Base-by-base conservation (phyloP, 35 echinoderm and acorn worm genomes). In the Anneissia japonica region DNA sequence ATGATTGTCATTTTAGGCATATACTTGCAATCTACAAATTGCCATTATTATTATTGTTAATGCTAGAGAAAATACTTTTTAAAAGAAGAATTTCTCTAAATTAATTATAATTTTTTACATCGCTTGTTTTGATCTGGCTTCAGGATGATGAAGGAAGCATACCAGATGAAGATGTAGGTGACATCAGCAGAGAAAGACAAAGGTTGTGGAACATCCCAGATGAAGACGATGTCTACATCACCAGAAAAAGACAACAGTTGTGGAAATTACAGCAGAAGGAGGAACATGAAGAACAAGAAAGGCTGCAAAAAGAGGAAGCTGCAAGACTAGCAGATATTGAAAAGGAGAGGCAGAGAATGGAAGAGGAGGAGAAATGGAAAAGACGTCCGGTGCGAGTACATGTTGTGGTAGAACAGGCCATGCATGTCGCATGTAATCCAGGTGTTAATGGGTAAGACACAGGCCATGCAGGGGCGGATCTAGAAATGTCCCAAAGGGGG, bases 371-470 rank as follows among this genome's bases (percentile, higher is more conserved):
- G 31, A 81, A 39, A 39, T 36, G 38, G 36, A 81, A 39, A 30
- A 83, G 38, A 30, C 76, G 75, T 37, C 91, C 91, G 10, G 83
- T 93, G 3, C 41, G 46, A 31, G 89, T 93, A 82, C 84, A 84
- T 32, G 83, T 93, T 38, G 35, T 81, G 11, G 82, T 93, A 30
- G 91, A 93, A 46, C 85, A 84, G 76, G 91, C 91, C 45, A 93
- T 93, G 91, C 91, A 89, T 77, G 39, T 93, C 12, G 23, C 32
- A 31, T 40, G 35, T 40, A 23, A 38, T 19, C 4, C 21, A 4
- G 77, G 35, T 81, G 40, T n/a, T 37, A 37, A 39, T 38, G 30
- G 79, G 79, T 81, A 81, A 39, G 36, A 19, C 5, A 64, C 19
- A 2, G 51, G 40, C 14, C 40, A 14, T 6, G 40, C 14, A 2